Conservation (phyloP, 1,140 invertebrate species). For the Drosophila dunni region DNA sequence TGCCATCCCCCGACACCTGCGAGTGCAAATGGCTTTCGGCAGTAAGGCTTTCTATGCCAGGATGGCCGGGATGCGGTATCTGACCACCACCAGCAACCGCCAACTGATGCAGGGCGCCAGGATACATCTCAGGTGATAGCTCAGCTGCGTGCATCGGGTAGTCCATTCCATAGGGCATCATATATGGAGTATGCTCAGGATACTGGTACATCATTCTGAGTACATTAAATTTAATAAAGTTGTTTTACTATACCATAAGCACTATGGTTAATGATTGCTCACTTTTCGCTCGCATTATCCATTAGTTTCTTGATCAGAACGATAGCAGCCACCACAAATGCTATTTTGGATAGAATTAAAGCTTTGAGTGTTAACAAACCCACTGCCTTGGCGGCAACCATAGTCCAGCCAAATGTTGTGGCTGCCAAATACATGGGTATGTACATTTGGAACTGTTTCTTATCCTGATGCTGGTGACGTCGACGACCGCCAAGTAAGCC, state of each 20-base stretch:
- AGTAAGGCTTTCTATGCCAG: constrained; percentile 68
- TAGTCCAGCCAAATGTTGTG: constrained; percentile 86
- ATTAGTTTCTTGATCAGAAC: constrained; percentile 87
- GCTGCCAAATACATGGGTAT: constrained; percentile 88
- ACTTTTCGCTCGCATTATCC: constrained; percentile 84
- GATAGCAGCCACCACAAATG: constrained; percentile 86
- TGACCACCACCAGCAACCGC: constrained; percentile 64
- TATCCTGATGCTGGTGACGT: constrained; percentile 67
- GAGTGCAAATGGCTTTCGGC: constrained; percentile 78
- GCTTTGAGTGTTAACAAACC: constrained; percentile 87
- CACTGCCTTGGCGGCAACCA: constrained; percentile 86
- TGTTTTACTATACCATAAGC: background rate
- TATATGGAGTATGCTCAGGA: constrained; percentile 81
- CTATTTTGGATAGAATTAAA: constrained; percentile 87
- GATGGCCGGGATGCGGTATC: constrained; percentile 65
- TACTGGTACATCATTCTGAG: constrained; percentile 79
- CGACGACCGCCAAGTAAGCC: constrained; percentile 81
- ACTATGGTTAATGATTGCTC: constrained; percentile 20
- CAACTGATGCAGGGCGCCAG: constrained; percentile 60
- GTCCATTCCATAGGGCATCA: constrained; percentile 83
- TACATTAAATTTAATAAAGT: background rate
- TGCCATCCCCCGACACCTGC: constrained; percentile 67
- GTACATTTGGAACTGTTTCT: constrained; percentile 87
- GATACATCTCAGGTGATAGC: constrained; percentile 62
- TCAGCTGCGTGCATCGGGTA: constrained; percentile 74